These are phyloP conservation scores for Rhorus exstirpatorius DNA, from an alignment of 2,888 invertebrate species.

Conservation along the genomic window DNA sequence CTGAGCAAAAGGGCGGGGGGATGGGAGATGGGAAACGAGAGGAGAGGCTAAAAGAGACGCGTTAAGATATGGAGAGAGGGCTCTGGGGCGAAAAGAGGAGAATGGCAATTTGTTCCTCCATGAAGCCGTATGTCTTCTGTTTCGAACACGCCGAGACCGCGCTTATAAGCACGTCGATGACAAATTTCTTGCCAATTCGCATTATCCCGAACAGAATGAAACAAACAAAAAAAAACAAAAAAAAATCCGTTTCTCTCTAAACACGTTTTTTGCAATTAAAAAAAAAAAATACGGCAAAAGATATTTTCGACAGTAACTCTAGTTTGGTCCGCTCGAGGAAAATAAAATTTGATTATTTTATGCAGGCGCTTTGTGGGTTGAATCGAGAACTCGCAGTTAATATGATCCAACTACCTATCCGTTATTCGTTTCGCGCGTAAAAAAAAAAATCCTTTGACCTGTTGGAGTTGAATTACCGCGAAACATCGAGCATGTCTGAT, in stretches of 20 bases:
- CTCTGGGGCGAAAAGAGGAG: conserved; percentile 48
- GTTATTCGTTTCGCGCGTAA: neutral
- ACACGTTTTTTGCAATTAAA: conserved; percentile 17
- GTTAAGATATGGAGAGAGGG: conserved; percentile 51
- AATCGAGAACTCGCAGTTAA: conserved; percentile 28
- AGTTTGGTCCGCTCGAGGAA: neutral
- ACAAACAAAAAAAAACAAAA: conserved; percentile 10
- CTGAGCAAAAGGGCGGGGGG: conserved; percentile 19
- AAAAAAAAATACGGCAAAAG: too few relatives aligned
- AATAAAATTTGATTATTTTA: neutral
- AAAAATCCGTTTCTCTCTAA: conserved; percentile 23
- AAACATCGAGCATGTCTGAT: conserved; percentile 32
- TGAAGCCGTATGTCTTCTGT: conserved; percentile 68
- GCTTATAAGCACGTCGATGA: conserved; percentile 60
- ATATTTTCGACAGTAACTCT: too few relatives aligned
- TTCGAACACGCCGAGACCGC: conserved; percentile 54
- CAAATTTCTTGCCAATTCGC: conserved; percentile 64
- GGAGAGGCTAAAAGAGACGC: conserved; percentile 66
- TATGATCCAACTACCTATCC: conserved; percentile 26
- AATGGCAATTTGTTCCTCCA: conserved; percentile 68
- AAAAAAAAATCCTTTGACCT: conserved; percentile 8
- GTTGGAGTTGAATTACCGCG: conserved; percentile 45
- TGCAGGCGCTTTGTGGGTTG: conserved; percentile 10
- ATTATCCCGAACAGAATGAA: conserved; percentile 14
- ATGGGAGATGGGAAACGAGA: conserved; percentile 60